Evolutionary conservation across 2,888 invertebrate genomes (phyloP), one percentile per base, ranked within the genome.

Genomic region (Trissolcus japonicus): DNA sequence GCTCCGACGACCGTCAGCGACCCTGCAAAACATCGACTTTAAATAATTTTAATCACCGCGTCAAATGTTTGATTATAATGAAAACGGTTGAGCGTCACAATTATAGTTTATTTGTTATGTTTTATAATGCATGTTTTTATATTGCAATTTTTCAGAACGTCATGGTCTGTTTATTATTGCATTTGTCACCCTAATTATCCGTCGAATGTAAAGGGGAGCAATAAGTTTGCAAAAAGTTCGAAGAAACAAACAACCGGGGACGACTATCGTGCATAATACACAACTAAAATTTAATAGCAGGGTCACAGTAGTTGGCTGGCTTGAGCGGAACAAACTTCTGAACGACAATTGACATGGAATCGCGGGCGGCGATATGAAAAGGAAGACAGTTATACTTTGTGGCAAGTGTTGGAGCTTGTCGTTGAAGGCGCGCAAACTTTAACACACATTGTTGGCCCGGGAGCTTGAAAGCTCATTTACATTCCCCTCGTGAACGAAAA

Each of bases 41-140:
- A 61, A 73, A 73, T 74, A 74, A 74, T 67, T 74, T 65, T 50
- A 73, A 73, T 74, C 35, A 9, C 2, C 35, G 35, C 35, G 9
- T 35, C 35, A 35, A 35, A 35, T 35, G 6, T 35, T 35, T 35
- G 11, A 9, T 35, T 35, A 7, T 1, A 35, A 35, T 35, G 7
- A 11, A 35, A 6, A 1, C 1, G 35, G 9, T 0, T 1, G 35
- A 35, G 35, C 35, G 7, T 35, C 11, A 7, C 29, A 9, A 29
- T n/a, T n/a, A 6, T 29, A 7, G 9, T 29, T 29, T 29, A 6
- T 29, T 7, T 29, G 6, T 9, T 29, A 4, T 7, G 29, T 6
- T 29, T 29, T 29, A 29, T n/a, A n/a, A n/a, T n/a, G n/a, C n/a
- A n/a, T n/a, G n/a, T n/a, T n/a, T n/a, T n/a, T n/a, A n/a, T n/a